Evolutionary conservation across 37 sponge, comb jelly and placozoan genomes (phyloP).

Genomic region (Cliona cf. orientalis): DNA sequence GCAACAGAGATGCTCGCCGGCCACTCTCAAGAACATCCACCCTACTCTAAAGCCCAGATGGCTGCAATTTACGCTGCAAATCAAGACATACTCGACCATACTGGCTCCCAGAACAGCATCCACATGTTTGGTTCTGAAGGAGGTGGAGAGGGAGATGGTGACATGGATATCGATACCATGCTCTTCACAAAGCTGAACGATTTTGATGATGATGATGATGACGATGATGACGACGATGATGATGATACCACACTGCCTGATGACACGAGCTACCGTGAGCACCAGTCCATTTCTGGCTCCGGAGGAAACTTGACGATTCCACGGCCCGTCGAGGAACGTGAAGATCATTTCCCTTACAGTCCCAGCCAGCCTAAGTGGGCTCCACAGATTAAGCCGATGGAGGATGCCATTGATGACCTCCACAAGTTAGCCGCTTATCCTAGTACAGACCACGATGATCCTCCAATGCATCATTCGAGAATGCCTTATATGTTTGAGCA

Average conservation of each 20-base stretch:
- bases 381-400: slow-evolving; percentile 18
- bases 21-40: slow-evolving; percentile 7
- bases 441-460: neutral
- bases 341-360: slow-evolving; percentile 1
- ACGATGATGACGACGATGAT: slow-evolving; percentile 27
- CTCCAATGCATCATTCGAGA: neutral
- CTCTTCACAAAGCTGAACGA: slow-evolving; percentile 49
- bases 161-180: slow-evolving; percentile 57
- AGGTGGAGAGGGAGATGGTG: slow-evolving; percentile 76
- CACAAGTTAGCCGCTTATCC: neutral
- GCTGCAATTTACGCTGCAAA: slow-evolving; percentile 64
- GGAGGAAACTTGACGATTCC: neutral
- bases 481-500: too few species aligned
- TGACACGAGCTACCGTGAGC: neutral
- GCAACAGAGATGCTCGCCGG: slow-evolving; percentile 53
- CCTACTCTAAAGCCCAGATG: slow-evolving; percentile 54
- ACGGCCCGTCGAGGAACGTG: slow-evolving; percentile 15
- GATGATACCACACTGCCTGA: slow-evolving; percentile 20
- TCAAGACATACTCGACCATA: slow-evolving; percentile 33
- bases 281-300: neutral
- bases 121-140: slow-evolving; percentile 81
- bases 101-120: slow-evolving; percentile 64
- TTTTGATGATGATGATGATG: slow-evolving; percentile 61
- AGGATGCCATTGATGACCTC: slow-evolving; percentile 31
- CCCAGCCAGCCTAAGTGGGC: slow-evolving; percentile 17